Evolutionary conservation across 2,797 vertebrate genomes (phyloP).

Genomic region (Amphiprion clarkii): DNA sequence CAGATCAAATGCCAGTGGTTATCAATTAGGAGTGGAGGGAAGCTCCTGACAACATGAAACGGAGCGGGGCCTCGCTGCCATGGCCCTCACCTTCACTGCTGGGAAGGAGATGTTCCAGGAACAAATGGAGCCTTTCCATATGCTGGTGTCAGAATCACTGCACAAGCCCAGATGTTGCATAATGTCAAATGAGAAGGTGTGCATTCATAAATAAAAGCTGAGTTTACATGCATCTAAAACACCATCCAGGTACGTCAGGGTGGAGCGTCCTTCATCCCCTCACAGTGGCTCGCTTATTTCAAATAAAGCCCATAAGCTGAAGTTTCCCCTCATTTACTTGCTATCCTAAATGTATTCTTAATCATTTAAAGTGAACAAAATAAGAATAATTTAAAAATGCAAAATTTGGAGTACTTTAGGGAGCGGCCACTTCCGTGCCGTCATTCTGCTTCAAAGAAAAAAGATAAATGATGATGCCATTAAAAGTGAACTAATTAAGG

Average conservation of each 20-base stretch:
- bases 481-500: slow-evolving; percentile 99
- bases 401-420: slow-evolving; percentile 89
- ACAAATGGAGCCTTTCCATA: slow-evolving; percentile 54
- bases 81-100: slow-evolving; percentile 63
- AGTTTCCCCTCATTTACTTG: slow-evolving; percentile 83
- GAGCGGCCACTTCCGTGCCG: slow-evolving; percentile 95
- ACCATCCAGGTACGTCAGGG: slow-evolving; percentile 26
- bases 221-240: slow-evolving; percentile 14
- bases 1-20: slow-evolving; percentile 87
- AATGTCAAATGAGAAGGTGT: slow-evolving; percentile 50
- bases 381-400: slow-evolving; percentile 91
- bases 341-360: slow-evolving; percentile 81
- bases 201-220: slow-evolving; percentile 42
- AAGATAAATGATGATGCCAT: slow-evolving; percentile 99
- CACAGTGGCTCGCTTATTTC: slow-evolving; percentile 60
- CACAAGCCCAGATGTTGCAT: slow-evolving; percentile 64
- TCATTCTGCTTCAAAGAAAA: slow-evolving; percentile 99
- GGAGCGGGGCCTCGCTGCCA: slow-evolving; percentile 40
- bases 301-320: slow-evolving; percentile 43
- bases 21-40: slow-evolving; percentile 84
- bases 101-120: slow-evolving; percentile 54
- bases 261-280: not conserved
- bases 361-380: slow-evolving; percentile 94
- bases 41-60: slow-evolving; percentile 78
- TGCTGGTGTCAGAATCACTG: slow-evolving; percentile 53